A percentile compares a stretch with the other conserved stretches of the same genome.
phyloP scores from a whole-genome alignment of 1,140 invertebrate genomes.

The Limonius californicus region DNA sequence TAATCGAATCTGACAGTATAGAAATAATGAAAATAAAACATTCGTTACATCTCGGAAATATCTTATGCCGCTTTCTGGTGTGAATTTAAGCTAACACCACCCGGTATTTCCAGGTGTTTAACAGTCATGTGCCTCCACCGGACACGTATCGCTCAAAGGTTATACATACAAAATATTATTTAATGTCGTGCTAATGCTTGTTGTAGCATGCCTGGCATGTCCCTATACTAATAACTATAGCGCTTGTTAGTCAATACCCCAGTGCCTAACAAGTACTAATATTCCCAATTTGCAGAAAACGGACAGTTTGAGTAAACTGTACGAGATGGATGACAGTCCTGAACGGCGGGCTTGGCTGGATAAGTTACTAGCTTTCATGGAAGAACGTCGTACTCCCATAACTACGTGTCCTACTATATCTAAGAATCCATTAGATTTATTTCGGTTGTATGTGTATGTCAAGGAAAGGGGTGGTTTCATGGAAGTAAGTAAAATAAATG shows the following conservation, averaged over 20 bases:
- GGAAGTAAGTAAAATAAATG: constrained; percentile 69
- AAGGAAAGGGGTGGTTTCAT: constrained; percentile 96
- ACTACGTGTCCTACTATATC: constrained; percentile 94
- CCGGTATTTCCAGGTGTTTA: constrained; percentile 74
- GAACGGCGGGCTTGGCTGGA: constrained; percentile 89
- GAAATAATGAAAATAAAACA: neutral
- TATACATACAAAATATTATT: constrained; percentile 52
- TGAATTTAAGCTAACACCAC: constrained; percentile 36
- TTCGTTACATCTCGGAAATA: constrained; percentile 13
- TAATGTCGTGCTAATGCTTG: constrained; percentile 37
- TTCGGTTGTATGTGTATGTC: constrained; percentile 90
- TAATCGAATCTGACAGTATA: too few species aligned
- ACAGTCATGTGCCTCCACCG: constrained; percentile 86
- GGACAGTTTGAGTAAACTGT: constrained; percentile 87
- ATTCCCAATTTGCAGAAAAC: constrained; percentile 66
- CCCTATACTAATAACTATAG: constrained; percentile 8
- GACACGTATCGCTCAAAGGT: constrained; percentile 86
- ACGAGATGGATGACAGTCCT: constrained; percentile 95
- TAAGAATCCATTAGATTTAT: constrained; percentile 97
- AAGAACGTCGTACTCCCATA: constrained; percentile 87
- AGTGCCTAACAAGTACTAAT: neutral
- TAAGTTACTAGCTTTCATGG: constrained; percentile 89
- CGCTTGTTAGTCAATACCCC: neutral
- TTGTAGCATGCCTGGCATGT: constrained; percentile 38
- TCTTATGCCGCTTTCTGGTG: neutral